Conservation (phyloP, 2,888 invertebrate species). For the Cheilosia scutellata region DNA sequence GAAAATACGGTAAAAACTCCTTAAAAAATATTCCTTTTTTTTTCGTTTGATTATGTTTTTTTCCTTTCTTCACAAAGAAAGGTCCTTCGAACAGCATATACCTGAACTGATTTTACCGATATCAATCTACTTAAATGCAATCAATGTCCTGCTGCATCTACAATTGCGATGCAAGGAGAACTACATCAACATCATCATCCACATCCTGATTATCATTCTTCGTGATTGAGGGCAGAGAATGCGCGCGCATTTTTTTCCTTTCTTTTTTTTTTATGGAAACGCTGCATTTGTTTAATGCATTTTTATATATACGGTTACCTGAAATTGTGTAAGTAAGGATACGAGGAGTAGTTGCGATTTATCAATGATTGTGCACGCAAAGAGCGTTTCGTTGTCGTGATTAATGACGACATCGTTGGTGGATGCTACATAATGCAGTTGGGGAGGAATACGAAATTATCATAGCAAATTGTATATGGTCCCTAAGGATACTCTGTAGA, state of each 20-base stretch:
- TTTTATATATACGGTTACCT: slow-evolving; percentile 31
- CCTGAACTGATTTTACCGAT: slow-evolving; percentile 75
- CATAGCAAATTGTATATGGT: slow-evolving; percentile 2
- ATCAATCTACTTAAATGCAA: slow-evolving; percentile 75
- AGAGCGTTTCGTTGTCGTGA: slow-evolving; percentile 51
- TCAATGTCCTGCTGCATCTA: slow-evolving; percentile 67
- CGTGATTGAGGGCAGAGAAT: slow-evolving; percentile 67
- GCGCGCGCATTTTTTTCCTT: slow-evolving; percentile 59
- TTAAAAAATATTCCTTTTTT: slow-evolving; percentile 47
- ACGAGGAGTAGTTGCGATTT: slow-evolving; percentile 56
- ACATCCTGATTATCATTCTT: slow-evolving; percentile 51
- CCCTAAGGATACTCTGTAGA: slow-evolving; percentile 18
- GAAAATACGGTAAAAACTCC: slow-evolving; percentile 74
- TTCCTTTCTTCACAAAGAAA: slow-evolving; percentile 19
- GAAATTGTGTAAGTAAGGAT: slow-evolving; percentile 42
- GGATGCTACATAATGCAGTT: slow-evolving; percentile 8
- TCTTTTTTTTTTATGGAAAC: slow-evolving; percentile 20
- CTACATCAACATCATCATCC: slow-evolving; percentile 57
- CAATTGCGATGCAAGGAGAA: slow-evolving; percentile 23
- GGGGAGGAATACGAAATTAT: slow-evolving; percentile 39
- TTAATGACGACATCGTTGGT: slow-evolving; percentile 49
- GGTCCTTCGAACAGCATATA: slow-evolving; percentile 33
- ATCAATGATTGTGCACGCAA: slow-evolving; percentile 56
- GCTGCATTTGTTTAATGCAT: slow-evolving; percentile 38
- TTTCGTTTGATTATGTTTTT: slow-evolving; percentile 45